Conservation (phyloP, 2,888 invertebrate genomes). For the Elegia similella region DNA sequence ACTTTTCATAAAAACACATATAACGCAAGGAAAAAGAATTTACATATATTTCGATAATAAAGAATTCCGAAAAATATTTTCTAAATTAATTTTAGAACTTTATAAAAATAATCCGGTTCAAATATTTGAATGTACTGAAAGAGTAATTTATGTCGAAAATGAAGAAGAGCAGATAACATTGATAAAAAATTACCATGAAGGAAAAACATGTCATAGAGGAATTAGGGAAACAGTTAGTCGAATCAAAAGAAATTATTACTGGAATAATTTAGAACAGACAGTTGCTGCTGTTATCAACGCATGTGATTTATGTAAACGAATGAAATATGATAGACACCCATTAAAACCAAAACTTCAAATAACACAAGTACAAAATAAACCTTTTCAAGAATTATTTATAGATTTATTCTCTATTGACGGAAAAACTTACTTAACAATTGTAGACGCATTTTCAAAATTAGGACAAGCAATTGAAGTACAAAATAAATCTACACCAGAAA, state of each 20-base stretch:
- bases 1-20: no score
- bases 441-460: constrained; percentile 35
- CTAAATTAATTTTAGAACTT: background rate
- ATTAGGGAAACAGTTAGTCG: constrained; percentile 27
- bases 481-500: constrained; percentile 30
- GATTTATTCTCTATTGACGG: constrained; percentile 27
- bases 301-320: constrained; percentile 29
- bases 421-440: constrained; percentile 24
- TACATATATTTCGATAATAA: background rate
- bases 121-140: background rate
- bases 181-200: constrained; percentile 26
- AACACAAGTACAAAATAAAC: constrained; percentile 30
- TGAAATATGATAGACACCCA: constrained; percentile 25
- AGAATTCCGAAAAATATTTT: background rate
- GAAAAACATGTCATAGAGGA: constrained; percentile 30
- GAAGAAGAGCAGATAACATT: constrained; percentile 26
- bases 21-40: no score
- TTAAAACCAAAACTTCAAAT: constrained; percentile 31
- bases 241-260: constrained; percentile 27
- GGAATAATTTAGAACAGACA: background rate
- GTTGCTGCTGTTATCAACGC: constrained; percentile 17
- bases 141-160: background rate
- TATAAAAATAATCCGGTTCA: background rate
- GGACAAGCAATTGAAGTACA: constrained; percentile 32
- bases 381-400: constrained; percentile 34